Base-by-base conservation (phyloP, 1,140 invertebrate species). In the Camponotus pennsylvanicus region DNA sequence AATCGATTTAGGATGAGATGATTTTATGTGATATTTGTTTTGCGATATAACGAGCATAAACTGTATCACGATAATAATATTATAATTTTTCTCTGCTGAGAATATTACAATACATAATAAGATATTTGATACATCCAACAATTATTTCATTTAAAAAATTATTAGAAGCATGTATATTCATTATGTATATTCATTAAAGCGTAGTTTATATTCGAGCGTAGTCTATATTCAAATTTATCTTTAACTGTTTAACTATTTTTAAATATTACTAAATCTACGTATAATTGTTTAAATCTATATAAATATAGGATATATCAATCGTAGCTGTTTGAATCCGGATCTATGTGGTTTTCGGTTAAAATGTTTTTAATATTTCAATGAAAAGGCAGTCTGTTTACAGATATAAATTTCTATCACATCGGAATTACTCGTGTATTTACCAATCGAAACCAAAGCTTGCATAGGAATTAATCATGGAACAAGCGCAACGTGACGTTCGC, bases 391-490 rank as follows among this genome's bases (percentile, higher is more conserved):
- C 9, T 11, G 11, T 71, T 69, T 80, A 57, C 34, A 71, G 7
- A 59, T 73, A 45, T 71, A 71, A 71, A 80, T 59, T 71, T 73
- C 40, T 45, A 61, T 71, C 37, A 42, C 34, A 32, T 59, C 61
- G n/a, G 5, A 83, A 83, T 83, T 61, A 75, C 8, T 61, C 40
- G 32, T 37, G 18, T 37, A 75, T 83, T 49, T 73, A 8, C 13
- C 79, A 71, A 61, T 61, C 42, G n/a, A 83, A 73, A 70, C 52
- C 21, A 32, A 57, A 70, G 63, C 64, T 40, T 42, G 55, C 6
- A 49, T 13, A 83, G 79, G 18, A 82, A 73, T 73, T 83, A 83
- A 83, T 83, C 40, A 73, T 45, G 78, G 6, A 69, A 42, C 37
- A 71, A 70, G 18, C 37, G n/a, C 40, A 37, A 57, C 49, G 40